Percentiles rank a stretch among this genome's conserved stretches.
These are phyloP conservation scores for Limnephilus marmoratus DNA, from an alignment of 2,888 invertebrate species.

Conservation along the genomic window DNA sequence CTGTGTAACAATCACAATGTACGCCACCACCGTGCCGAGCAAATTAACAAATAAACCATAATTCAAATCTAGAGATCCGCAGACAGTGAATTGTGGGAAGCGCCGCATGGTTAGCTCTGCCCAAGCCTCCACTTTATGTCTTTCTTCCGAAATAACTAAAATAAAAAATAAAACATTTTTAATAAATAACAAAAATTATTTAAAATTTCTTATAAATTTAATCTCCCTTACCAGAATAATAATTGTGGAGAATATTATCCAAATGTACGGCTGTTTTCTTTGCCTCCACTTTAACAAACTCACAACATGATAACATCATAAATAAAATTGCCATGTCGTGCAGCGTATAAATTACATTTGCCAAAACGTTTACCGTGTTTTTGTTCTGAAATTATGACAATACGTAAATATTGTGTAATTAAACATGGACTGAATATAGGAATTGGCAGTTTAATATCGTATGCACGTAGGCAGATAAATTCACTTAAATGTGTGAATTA, in stretches of 20 bases:
- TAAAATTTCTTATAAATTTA: neutral
- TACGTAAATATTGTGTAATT: neutral
- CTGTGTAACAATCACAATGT: conserved; percentile 36
- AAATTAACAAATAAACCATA: too few species aligned
- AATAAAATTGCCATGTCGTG: conserved; percentile 24
- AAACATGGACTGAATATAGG: neutral
- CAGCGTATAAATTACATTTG: neutral
- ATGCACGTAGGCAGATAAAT: neutral
- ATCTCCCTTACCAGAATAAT: conserved; percentile 2
- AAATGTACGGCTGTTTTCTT: conserved; percentile 30
- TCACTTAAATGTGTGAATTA: neutral
- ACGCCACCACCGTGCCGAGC: too few species aligned
- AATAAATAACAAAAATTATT: too few species aligned
- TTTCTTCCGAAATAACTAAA: too few species aligned
- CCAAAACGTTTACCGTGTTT: neutral
- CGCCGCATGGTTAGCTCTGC: too few species aligned
- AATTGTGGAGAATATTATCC: conserved; percentile 29
- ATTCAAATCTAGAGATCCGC: too few species aligned
- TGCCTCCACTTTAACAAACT: conserved; percentile 30
- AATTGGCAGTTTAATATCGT: neutral
- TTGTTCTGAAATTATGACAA: conserved; percentile 19
- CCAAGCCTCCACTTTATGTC: too few species aligned
- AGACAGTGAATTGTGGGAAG: too few species aligned
- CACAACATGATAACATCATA: neutral
- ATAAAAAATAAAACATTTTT: too few species aligned